phyloP scores from a whole-genome alignment of 2,113 vertebrate species.

The Leptosomus discolor region DNA sequence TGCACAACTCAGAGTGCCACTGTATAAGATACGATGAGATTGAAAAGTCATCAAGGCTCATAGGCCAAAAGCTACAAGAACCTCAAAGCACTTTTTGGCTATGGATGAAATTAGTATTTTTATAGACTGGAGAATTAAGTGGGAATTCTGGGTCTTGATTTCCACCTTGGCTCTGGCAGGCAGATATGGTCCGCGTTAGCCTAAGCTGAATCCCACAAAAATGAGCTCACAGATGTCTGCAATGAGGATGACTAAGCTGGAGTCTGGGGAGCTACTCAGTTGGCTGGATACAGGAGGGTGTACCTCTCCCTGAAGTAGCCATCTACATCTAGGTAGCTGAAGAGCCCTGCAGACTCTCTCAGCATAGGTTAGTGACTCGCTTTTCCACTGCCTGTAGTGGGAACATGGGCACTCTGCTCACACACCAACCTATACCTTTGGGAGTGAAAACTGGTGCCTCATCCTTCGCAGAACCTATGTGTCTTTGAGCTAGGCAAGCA shows the following conservation, averaged over 20 bases:
- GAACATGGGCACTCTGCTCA: not conserved
- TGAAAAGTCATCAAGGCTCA: not conserved
- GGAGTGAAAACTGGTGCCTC: not conserved
- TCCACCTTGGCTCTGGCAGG: not conserved
- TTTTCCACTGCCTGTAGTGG: not conserved
- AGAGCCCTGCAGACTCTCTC: not conserved
- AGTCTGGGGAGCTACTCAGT: not conserved
- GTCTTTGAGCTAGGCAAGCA: not conserved
- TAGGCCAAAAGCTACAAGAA: not conserved
- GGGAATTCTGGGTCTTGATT: not conserved
- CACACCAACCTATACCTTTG: not conserved
- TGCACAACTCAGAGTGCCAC: not conserved
- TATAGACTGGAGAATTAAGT: not conserved
- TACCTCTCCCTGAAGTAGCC: not conserved
- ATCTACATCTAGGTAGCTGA: not conserved
- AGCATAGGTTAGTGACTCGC: not conserved
- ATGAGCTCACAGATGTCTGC: not conserved
- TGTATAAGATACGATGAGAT: not conserved
- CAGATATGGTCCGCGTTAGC: fast-evolving
- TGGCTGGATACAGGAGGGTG: not conserved
- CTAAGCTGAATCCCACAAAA: not conserved
- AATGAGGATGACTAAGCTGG: not conserved
- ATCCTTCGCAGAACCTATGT: not conserved
- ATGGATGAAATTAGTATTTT: not conserved
- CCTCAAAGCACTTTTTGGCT: not conserved